A percentile compares a stretch with the other conserved stretches of the same genome.
Conservation (phyloP, 2,113 vertebrate species). For the Sinocyclocheilus maitianheensis region DNA sequence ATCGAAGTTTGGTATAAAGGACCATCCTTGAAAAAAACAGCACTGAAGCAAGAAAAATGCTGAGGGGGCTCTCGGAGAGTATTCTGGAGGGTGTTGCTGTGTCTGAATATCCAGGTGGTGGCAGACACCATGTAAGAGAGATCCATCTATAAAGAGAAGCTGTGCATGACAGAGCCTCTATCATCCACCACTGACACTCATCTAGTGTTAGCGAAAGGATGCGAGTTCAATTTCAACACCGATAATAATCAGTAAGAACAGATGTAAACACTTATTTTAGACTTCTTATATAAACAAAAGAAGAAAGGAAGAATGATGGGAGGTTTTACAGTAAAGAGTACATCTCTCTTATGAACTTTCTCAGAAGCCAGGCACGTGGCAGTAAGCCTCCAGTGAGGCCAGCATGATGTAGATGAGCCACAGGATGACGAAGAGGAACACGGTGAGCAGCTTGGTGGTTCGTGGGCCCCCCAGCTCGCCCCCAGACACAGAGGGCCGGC, state of each 20-base stretch:
- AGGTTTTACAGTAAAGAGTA: slow-evolving; percentile 42
- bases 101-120: slow-evolving; percentile 27
- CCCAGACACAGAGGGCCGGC: slow-evolving; percentile 69
- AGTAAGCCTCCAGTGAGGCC: slow-evolving; percentile 81
- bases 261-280: slow-evolving; percentile 56
- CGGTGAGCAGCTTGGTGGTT: slow-evolving; percentile 79
- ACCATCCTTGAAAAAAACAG: slow-evolving; percentile 5
- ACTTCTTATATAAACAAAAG: slow-evolving; percentile 48
- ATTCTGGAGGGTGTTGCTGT: slow-evolving; percentile 26
- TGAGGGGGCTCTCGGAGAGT: slow-evolving; percentile 32
- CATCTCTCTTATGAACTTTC: slow-evolving; percentile 6
- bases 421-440: slow-evolving; percentile 73
- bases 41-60: slow-evolving; percentile 24
- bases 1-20: neutral
- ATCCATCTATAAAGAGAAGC: slow-evolving; percentile 16
- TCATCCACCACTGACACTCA: slow-evolving; percentile 31
- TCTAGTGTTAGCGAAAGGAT: slow-evolving; percentile 40
- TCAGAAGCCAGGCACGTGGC: slow-evolving; percentile 78
- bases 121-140: slow-evolving; percentile 27
- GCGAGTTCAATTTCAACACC: slow-evolving; percentile 43
- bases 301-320: slow-evolving; percentile 39
- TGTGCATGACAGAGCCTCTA: slow-evolving; percentile 4
- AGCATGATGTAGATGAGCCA: slow-evolving; percentile 84
- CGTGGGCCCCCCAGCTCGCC: slow-evolving; percentile 83
- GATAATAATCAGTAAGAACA: slow-evolving; percentile 49